phyloP scores from a whole-genome alignment of 2,888 invertebrate species.

The Zaprionus bogoriensis region DNA sequence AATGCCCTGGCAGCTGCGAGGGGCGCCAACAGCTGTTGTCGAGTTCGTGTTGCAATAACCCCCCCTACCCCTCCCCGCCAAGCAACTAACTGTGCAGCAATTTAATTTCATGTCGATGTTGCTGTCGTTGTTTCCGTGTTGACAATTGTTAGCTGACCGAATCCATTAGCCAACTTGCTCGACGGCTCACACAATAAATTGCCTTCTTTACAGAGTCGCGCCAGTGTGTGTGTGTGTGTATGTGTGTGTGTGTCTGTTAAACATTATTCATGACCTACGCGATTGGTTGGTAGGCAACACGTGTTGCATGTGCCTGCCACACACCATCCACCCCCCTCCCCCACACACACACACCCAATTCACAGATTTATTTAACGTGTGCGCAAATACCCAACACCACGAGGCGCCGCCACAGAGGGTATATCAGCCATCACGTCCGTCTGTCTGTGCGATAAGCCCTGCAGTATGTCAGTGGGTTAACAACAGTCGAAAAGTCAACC shows the following conservation, averaged over 20 bases:
- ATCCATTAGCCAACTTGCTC: constrained; percentile 27
- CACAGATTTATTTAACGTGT: constrained; percentile 37
- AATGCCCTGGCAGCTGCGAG: constrained; percentile 23
- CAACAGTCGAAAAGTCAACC: background rate
- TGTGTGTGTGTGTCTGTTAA: background rate
- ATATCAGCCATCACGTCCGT: background rate
- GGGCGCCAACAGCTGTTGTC: background rate
- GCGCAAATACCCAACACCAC: background rate
- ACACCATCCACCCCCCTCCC: too few relatives aligned
- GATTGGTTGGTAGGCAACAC: constrained; percentile 27
- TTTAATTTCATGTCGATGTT: background rate
- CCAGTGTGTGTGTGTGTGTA: background rate
- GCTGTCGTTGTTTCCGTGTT: constrained; percentile 9
- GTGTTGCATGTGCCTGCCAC: constrained; percentile 52
- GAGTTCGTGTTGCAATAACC: constrained; percentile 18
- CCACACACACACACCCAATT: constrained; percentile 27
- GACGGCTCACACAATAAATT: constrained; percentile 38
- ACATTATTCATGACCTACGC: constrained; percentile 42
- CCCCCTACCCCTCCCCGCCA: too few relatives aligned
- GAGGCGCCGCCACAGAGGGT: background rate
- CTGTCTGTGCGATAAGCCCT: background rate
- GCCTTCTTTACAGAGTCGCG: constrained; percentile 37
- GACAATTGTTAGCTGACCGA: constrained; percentile 27
- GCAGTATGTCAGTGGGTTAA: background rate
- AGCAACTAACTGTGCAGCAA: constrained; percentile 1